These are phyloP conservation scores for Pelodiscus sinensis DNA, from an alignment of 2,113 vertebrate genomes.

Conservation along the genomic window DNA sequence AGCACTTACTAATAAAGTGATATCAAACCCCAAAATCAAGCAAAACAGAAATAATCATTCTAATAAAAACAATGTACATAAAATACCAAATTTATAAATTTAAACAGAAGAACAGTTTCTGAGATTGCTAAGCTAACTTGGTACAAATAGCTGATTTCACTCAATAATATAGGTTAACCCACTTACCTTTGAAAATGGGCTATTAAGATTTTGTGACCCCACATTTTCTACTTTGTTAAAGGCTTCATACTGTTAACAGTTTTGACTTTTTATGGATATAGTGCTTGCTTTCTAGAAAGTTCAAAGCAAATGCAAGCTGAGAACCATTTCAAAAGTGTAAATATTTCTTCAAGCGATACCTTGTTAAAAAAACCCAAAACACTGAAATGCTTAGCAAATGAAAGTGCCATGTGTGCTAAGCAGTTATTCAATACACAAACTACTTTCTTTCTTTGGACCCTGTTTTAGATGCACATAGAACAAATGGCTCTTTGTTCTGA, in stretches of 20 bases:
- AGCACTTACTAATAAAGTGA: neutral
- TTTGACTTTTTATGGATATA: neutral
- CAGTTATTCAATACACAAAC: neutral
- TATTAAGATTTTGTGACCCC: neutral
- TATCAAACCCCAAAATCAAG: neutral
- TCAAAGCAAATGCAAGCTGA: neutral
- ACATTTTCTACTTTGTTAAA: neutral
- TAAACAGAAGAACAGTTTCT: neutral
- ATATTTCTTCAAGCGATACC: neutral
- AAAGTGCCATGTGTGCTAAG: neutral
- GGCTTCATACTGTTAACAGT: neutral
- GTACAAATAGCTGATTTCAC: neutral
- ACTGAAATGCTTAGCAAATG: neutral
- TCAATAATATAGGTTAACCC: neutral
- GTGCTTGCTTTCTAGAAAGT: neutral
- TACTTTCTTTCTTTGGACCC: constrained; percentile 17
- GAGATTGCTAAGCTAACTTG: neutral
- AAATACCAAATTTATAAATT: neutral
- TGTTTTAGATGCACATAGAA: constrained; percentile 1
- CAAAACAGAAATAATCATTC: rapidly evolving
- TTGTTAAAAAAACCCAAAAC: neutral
- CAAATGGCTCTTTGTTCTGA: neutral
- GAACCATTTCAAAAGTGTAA: neutral
- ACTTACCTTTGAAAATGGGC: neutral
- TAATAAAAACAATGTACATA: neutral